These are phyloP conservation scores for Anniella stebbinsi DNA, from an alignment of 2,797 vertebrate genomes.

Conservation along the genomic window DNA sequence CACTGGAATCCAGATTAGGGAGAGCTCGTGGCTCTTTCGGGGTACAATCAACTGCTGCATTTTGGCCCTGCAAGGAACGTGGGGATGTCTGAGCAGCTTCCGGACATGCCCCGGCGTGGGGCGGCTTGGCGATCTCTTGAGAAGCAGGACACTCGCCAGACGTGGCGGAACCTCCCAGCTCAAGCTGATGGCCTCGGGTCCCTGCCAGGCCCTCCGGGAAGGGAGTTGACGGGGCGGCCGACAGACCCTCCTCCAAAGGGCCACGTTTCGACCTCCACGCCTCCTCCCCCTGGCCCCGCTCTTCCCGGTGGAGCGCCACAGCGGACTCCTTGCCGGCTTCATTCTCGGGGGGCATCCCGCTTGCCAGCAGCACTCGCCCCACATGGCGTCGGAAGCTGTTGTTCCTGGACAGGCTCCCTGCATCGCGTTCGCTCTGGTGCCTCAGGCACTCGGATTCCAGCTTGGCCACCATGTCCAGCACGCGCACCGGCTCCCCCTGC, in stretches of 20 bases:
- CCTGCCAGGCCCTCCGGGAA: conserved; percentile 38
- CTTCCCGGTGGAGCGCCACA: conserved; percentile 37
- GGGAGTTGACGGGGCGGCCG: conserved; percentile 52
- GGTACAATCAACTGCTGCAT: not conserved
- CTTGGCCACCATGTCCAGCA: conserved; percentile 94
- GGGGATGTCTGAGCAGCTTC: conserved; percentile 43
- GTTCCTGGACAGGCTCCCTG: conserved; percentile 85
- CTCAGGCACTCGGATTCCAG: conserved; percentile 91
- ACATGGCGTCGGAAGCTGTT: conserved; percentile 89
- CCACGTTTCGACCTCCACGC: not conserved
- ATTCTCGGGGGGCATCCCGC: conserved; percentile 55
- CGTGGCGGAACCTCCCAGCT: conserved; percentile 51
- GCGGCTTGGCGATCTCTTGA: conserved; percentile 51
- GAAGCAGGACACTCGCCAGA: conserved; percentile 43
- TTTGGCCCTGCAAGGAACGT: conserved; percentile 41
- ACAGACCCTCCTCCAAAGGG: not conserved
- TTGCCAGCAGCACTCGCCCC: conserved; percentile 87
- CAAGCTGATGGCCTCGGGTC: conserved; percentile 53
- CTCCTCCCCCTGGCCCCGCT: conserved; percentile 18
- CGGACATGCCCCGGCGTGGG: conserved; percentile 33
- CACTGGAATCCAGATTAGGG: conserved; percentile 56
- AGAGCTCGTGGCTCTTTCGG: conserved; percentile 49
- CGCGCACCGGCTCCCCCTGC: conserved; percentile 83
- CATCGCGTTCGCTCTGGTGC: conserved; percentile 78
- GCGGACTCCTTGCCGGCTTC: conserved; percentile 25